Evolutionary conservation across 2,888 invertebrate species (phyloP), one percentile per base, ranked within the genome.

Genomic region (Strigamia crassipes): DNA sequence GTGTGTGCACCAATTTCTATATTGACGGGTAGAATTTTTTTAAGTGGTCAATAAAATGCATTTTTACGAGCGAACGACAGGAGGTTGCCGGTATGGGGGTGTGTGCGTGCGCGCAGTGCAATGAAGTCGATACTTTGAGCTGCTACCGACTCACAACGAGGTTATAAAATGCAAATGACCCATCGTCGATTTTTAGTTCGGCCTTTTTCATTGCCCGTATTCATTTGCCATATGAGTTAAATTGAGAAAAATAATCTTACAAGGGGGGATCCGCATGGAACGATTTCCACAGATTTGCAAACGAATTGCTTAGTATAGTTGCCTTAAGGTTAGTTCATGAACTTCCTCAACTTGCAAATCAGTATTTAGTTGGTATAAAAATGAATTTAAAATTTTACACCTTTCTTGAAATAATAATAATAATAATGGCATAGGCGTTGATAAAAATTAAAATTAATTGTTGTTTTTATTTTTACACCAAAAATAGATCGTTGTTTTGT

Each of bases 41-140:
- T 66, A 66, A 66, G 61, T 66, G 61, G 61, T 23, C 61, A 66
- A 66, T 66, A 66, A 66, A 66, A 66, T 66, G 61, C 61, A 66
- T 66, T 66, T 66, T 66, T 66, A 66, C 61, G 61, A 66, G 61
- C 61, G 61, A 66, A 66, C 61, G 61, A 66, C 61, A 66, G 61
- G 61, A 23, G 61, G 61, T 66, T 66, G 61, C 61, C 61, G 15
- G 46, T 46, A 46, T 46, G 46, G 46, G 46, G 5, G n/a, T 46
- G 46, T 46, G 46, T 66, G 21, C 18, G 61, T 66, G 61, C 12
- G 61, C 61, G 23, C 61, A n/a, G 61, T 46, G 46, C 46, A 23
- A 66, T 66, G 23, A 23, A 66, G 61, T 66, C 61, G 61, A 66
- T 66, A 66, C 61, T 66, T 66, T 66, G 23, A 66, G 61, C 61